Evolutionary conservation across 2,797 vertebrate species (phyloP), one percentile per base, ranked within the genome.

Genomic region (Phrynocephalus vlangalii): DNA sequence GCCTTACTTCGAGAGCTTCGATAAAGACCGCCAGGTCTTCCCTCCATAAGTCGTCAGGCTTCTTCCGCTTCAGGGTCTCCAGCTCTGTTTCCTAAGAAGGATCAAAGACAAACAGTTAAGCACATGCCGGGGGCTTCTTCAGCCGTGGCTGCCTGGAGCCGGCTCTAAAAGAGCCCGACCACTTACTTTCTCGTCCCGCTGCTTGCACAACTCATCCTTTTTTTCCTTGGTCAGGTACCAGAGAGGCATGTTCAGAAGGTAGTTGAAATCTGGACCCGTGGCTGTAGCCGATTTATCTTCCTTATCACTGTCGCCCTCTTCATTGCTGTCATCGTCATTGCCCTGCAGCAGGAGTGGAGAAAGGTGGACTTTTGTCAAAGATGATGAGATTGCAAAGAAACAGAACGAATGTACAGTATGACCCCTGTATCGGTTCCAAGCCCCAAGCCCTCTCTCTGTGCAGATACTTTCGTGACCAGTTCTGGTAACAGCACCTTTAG

Each of bases 151-250:
- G 9, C 8, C 33, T 70, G 28, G 3, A 83, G 44, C 8, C 4
- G 56, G 33, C 72, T 56, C 67, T 5, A 3, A 0, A 83, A 91
- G 28, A 52, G 76, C 24, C 68, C 83, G 84, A 18, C 24, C 83
- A 90, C 94, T 3, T 84, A 99, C 99, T 97, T 99, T 99, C 15
- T 96, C 95, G 84, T 98, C 97, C 85, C 97, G 98, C 93, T 99
- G 98, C 82, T 95, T 98, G 94, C 98, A 99, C 50, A 99, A 96
- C 86, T 99, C 99, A 24, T 99, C 99, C 66, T 99, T 99, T 96
- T 99, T 99, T 90, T 99, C 99, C 89, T 99, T 99, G 79, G 98
- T 99, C 92, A 99, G 93, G 94, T 96, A 99, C 99, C 99, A 99
- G 94, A 99, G 98, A 77, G 99, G 99, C 99, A 99, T 99, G 93